Evolutionary conservation across 2,888 invertebrate genomes (phyloP).

Genomic region (Tridacna gigas): DNA sequence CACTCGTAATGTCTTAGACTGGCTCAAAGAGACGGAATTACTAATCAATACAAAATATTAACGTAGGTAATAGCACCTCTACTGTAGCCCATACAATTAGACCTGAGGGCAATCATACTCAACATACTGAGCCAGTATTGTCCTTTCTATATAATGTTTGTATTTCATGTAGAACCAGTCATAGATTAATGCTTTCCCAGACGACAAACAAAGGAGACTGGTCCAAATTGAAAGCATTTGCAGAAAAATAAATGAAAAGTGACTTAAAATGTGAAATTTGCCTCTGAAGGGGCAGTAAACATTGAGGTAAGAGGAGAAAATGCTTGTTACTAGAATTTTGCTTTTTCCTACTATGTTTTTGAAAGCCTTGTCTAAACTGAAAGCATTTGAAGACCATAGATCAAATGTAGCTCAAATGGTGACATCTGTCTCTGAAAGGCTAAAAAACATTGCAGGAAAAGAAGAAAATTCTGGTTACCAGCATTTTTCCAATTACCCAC

Average conservation of each 20-base stretch:
- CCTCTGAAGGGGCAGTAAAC: too few species aligned
- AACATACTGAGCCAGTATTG: neutral
- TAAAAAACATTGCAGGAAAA: constrained; percentile 4
- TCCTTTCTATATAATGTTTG: too few species aligned
- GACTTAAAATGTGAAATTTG: too few species aligned
- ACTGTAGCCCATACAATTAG: constrained; percentile 4
- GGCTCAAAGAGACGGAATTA: neutral
- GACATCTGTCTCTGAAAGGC: too few species aligned
- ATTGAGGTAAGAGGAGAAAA: neutral
- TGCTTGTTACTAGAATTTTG: neutral
- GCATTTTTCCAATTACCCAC: neutral
- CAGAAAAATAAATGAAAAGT: too few species aligned
- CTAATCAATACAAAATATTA: constrained; percentile 28
- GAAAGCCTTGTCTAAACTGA: neutral
- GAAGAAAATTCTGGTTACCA: neutral
- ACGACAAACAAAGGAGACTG: too few species aligned
- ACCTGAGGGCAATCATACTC: neutral
- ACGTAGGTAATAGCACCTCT: constrained; percentile 24
- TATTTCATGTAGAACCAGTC: too few species aligned
- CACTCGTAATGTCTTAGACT: too few species aligned
- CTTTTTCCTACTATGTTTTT: constrained; percentile 3
- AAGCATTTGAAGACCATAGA: too few species aligned
- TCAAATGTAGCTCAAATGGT: too few species aligned
- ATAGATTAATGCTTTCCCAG: too few species aligned
- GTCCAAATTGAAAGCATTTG: too few species aligned